Conservation (phyloP, 2,888 invertebrate genomes). For the Eledona agricola region DNA sequence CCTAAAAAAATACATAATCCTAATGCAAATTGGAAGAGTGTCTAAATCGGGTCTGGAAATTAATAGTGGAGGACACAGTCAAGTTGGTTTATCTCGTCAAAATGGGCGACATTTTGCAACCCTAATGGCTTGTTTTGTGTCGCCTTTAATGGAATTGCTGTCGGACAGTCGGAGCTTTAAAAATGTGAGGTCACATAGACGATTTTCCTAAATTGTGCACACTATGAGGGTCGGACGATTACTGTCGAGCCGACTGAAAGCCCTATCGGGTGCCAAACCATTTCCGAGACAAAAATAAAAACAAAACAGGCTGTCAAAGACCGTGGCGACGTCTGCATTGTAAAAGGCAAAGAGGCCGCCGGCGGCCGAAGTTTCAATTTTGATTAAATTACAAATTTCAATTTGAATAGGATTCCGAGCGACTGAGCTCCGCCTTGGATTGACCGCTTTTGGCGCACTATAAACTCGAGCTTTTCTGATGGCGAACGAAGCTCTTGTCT, state of each 20-base stretch:
- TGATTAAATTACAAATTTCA: constrained; percentile 17
- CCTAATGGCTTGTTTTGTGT: constrained; percentile 39
- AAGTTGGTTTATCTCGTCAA: constrained; percentile 30
- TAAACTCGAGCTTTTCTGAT: constrained; percentile 1
- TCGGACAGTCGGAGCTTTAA: constrained; percentile 24
- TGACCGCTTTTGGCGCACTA: constrained; percentile 7
- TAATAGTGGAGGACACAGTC: constrained; percentile 26
- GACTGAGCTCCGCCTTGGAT: constrained; percentile 4
- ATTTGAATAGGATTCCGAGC: constrained; percentile 15
- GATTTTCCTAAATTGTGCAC: constrained; percentile 19
- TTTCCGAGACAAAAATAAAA: constrained; percentile 17
- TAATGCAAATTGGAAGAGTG: background rate
- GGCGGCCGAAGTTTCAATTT: constrained; percentile 4
- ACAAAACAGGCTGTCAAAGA: too few species aligned
- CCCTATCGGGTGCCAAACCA: constrained; percentile 32
- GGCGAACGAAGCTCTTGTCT: constrained; percentile 4
- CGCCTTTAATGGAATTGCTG: constrained; percentile 37
- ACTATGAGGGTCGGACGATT: constrained; percentile 21
- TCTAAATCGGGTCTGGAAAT: constrained; percentile 1
- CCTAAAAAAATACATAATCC: too few species aligned
- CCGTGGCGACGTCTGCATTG: too few species aligned
- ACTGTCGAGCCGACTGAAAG: constrained; percentile 34
- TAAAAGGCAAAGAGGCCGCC: background rate
- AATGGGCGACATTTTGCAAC: constrained; percentile 31
- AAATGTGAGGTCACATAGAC: constrained; percentile 28